Percentiles rank a stretch among this genome's conserved stretches.
phyloP scores from a whole-genome alignment of 2,113 vertebrate genomes.

The Phrynosoma blainvillii region DNA sequence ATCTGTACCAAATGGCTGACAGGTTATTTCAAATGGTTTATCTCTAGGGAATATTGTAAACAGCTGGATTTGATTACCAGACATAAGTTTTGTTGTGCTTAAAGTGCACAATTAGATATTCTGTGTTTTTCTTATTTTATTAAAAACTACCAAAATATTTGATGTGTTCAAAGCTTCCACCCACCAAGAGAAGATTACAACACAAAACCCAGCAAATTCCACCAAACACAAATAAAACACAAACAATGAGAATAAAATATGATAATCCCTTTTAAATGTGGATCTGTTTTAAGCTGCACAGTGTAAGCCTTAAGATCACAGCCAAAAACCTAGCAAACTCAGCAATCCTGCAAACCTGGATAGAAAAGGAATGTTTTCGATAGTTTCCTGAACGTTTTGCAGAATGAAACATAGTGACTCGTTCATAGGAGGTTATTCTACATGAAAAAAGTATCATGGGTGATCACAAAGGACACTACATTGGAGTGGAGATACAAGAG shows the following conservation, averaged over 20 bases:
- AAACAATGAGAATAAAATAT: not conserved
- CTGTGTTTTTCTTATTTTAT: not conserved
- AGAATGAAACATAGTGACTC: not conserved
- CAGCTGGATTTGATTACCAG: constrained; percentile 33
- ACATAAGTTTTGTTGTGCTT: constrained; percentile 20
- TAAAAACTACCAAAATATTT: not conserved
- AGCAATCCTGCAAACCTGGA: not conserved
- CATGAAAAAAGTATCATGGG: not conserved
- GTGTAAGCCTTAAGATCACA: not conserved
- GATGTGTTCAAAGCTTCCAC: not conserved
- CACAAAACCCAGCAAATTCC: not conserved
- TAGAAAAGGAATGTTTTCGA: not conserved
- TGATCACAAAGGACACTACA: no score
- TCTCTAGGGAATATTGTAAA: constrained; percentile 35
- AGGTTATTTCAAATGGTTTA: constrained; percentile 41
- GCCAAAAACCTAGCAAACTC: not conserved
- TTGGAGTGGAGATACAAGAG: no score
- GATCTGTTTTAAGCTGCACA: not conserved
- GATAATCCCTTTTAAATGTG: not conserved
- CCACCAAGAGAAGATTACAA: not conserved
- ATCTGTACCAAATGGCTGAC: constrained; percentile 30
- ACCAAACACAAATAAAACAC: not conserved
- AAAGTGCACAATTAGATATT: constrained; percentile 1
- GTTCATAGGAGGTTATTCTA: not conserved
- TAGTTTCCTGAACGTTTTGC: not conserved